These are phyloP conservation scores for Cheilosia vernalis DNA, from an alignment of 2,888 invertebrate genomes.

Conservation along the genomic window DNA sequence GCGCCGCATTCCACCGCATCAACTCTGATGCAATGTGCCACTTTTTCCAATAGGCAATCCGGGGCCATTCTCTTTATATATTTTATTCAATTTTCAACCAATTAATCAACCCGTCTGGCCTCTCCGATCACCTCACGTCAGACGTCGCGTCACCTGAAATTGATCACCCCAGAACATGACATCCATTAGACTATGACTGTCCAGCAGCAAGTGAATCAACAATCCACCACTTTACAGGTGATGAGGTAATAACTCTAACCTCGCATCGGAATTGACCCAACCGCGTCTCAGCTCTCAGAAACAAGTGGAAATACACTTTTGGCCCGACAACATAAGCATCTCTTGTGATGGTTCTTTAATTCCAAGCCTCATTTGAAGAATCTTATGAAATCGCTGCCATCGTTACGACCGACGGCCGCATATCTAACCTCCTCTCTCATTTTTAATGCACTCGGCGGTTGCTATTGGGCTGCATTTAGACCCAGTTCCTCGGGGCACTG, in stretches of 20 bases:
- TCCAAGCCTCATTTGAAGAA: constrained; percentile 51
- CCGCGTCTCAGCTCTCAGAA: constrained; percentile 5
- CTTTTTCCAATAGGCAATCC: constrained; percentile 1
- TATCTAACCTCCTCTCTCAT: not conserved
- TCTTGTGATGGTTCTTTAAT: constrained; percentile 37
- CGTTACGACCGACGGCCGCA: constrained; percentile 2
- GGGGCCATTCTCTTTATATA: constrained; percentile 1
- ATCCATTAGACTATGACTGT: constrained; percentile 19
- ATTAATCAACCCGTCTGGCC: constrained; percentile 45
- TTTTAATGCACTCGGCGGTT: constrained; percentile 22
- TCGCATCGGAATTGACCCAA: constrained; percentile 32
- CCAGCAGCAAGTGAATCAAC: constrained; percentile 32
- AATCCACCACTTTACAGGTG: constrained; percentile 22
- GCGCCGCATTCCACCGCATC: not conserved
- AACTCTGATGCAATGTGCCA: constrained; percentile 4
- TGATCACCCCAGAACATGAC: constrained; percentile 50
- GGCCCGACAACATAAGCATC: constrained; percentile 30
- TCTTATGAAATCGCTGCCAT: constrained; percentile 59
- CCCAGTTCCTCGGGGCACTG: constrained; percentile 50
- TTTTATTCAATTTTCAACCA: constrained; percentile 19
- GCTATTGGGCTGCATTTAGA: constrained; percentile 10
- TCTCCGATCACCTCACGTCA: constrained; percentile 51
- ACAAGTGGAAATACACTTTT: constrained; percentile 13
- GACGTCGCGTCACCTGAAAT: constrained; percentile 47
- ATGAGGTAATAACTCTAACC: constrained; percentile 39